Evolutionary conservation across 2,113 vertebrate species (phyloP).

Genomic region (Melanocharis versteri): DNA sequence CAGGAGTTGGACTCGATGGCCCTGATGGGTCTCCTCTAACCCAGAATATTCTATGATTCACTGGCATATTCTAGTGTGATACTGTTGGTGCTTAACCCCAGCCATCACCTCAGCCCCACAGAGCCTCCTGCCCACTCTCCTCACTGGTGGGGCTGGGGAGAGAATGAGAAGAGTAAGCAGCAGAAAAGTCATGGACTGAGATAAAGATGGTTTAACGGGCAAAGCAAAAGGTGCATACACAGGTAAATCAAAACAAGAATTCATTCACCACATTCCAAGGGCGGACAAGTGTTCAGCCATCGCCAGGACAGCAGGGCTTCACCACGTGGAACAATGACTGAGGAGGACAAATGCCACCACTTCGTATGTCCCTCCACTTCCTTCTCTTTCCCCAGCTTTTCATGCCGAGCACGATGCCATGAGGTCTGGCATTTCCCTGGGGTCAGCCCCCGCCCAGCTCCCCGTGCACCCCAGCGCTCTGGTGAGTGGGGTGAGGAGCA

Average conservation of each 20-base stretch:
- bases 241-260: neutral
- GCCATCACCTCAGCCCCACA: neutral
- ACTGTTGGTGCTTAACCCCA: neutral
- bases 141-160: neutral
- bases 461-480: neutral
- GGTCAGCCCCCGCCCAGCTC: neutral
- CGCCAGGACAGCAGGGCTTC: neutral
- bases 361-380: too few relatives aligned
- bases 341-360: neutral
- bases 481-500: neutral
- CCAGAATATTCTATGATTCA: neutral
- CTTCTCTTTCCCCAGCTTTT: neutral
- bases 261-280: neutral
- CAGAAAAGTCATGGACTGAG: neutral
- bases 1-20: neutral
- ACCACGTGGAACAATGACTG: neutral
- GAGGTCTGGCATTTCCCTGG: neutral
- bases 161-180: neutral
- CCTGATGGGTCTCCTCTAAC: neutral
- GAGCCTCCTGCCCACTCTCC: neutral
- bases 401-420: neutral
- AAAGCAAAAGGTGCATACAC: neutral
- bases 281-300: neutral
- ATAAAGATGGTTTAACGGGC: neutral
- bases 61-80: neutral